Base-by-base conservation (phyloP, 2,888 invertebrate genomes). In the Laothoe populi region DNA sequence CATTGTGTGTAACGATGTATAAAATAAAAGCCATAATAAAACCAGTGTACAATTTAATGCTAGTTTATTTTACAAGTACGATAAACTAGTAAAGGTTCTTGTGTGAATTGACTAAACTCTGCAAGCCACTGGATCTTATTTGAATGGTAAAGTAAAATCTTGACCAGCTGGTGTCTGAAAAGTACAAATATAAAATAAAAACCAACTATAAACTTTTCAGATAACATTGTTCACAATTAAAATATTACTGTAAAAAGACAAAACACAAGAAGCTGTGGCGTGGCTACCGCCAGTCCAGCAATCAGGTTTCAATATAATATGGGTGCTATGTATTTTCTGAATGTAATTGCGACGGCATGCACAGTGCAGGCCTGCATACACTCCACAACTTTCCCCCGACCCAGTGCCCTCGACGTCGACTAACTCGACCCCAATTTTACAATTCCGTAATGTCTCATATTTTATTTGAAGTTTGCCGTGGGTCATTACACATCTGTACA, bases 361-460 rank as follows among this genome's bases (percentile, higher is more conserved):
- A 84, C 81, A 78, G 80, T 77, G 81, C 85, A 78, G 67, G 71
- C 80, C 74, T 69, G 77, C 77, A 78, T 80, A 79, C 81, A 80
- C 85, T 81, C 84, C 83, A 86, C 84, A 89, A 89, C 92, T 92
- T 92, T 91, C 92, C 88, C 90, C 86, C 90, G 92, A 91, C 92
- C 92, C 85, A 92, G 88, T 92, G 90, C 87, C 91, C 92, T 90
- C 88, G 82, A 78, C 81, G 76, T 72, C 72, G 75, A 68, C 79
- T 70, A 73, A 73, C 73, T 69, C 86, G 88, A 88, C 90, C 88
- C 86, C 90, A 86, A 87, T 82, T 82, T 78, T 80, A 84, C 86
- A 83, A 89, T 86, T 88, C 88, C 83, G 82, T 86, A 87, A 87
- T 88, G 86, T 86, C 81, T 84, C 79, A 82, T 79, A 85, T 88